Evolutionary conservation across 2,797 vertebrate genomes (phyloP), one percentile per base, ranked within the genome.

Genomic region (Premnoplex brunnescens): DNA sequence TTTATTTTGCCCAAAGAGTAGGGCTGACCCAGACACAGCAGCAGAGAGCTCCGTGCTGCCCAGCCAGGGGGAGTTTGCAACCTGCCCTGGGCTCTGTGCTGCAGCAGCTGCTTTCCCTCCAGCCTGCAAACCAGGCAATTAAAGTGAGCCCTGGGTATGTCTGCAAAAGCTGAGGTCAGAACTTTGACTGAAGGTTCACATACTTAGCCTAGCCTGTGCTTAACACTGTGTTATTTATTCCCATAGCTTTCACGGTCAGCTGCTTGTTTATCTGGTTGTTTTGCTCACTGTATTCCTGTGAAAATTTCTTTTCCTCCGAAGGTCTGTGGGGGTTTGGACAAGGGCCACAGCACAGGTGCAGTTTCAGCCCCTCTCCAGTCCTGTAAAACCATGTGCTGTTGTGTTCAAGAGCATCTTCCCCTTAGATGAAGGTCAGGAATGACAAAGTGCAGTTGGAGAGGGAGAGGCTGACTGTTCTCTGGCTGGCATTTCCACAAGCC

Each of bases 151-250:
- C 78, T 23, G 74, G 80, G 7, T 73, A 81, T 30, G 71, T 63
- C 95, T 93, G 80, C 83, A 66, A 69, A 75, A 91, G 73, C 85
- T 56, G 71, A 87, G 93, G 94, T 95, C 93, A 95, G 44, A 93
- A 82, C 83, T 95, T 85, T 76, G 83, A 94, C 96, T 96, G 71
- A 36, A 91, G 80, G 95, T 97, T 96, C 93, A 46, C 92, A 89
- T 82, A 46, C 71, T 95, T 87, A 85, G 37, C 84, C 90, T 74
- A 87, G 77, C 86, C 88, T 83, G 75, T 72, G 92, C 90, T 92
- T 94, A 92, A 92, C 94, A 91, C 86, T 74, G 44, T 94, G 95
- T 95, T 94, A 95, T 94, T 94, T 96, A 96, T 96, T 94, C 91
- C 88, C 80, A 41, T 39, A 37, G 36, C 55, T 93, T 95, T 94